Evolutionary conservation across 2,113 vertebrate species (phyloP).

Genomic region (Tragelaphus imberbis): DNA sequence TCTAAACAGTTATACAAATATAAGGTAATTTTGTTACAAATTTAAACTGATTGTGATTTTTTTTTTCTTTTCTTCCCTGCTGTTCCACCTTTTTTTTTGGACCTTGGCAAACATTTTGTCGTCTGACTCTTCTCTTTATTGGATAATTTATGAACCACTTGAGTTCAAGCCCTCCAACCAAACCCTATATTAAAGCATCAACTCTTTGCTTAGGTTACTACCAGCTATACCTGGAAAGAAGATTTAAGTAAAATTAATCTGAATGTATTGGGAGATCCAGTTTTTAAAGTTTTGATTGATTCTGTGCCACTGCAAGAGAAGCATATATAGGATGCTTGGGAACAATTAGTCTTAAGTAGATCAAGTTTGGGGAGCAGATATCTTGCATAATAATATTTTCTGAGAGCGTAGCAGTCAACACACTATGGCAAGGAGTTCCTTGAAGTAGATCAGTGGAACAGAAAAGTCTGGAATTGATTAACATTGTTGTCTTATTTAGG

Average conservation of each 20-base stretch:
- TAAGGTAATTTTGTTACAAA: constrained; percentile 12
- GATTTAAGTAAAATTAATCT: constrained; percentile 18
- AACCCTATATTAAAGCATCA: neutral
- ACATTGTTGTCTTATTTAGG: constrained; percentile 11
- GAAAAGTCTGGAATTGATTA: neutral
- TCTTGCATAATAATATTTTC: constrained; percentile 9
- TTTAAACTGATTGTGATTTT: constrained; percentile 27
- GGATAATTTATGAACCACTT: neutral
- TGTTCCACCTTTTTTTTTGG: neutral
- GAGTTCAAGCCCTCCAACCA: neutral
- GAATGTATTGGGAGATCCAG: neutral
- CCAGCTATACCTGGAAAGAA: neutral
- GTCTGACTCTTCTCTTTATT: neutral
- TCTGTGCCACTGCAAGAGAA: neutral
- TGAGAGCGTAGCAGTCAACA: neutral
- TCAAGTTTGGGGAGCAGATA: neutral
- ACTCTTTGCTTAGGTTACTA: neutral
- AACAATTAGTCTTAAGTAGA: neutral
- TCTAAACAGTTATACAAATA: constrained; percentile 49
- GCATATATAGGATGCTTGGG: neutral
- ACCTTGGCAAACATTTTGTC: neutral
- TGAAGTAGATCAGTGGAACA: neutral
- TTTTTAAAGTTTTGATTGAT: constrained; percentile 10
- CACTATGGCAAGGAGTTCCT: neutral
- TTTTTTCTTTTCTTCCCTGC: neutral